Evolutionary conservation across 2,113 vertebrate species (phyloP), one percentile per base, ranked within the genome.

Genomic region (Oryzias melastigma): DNA sequence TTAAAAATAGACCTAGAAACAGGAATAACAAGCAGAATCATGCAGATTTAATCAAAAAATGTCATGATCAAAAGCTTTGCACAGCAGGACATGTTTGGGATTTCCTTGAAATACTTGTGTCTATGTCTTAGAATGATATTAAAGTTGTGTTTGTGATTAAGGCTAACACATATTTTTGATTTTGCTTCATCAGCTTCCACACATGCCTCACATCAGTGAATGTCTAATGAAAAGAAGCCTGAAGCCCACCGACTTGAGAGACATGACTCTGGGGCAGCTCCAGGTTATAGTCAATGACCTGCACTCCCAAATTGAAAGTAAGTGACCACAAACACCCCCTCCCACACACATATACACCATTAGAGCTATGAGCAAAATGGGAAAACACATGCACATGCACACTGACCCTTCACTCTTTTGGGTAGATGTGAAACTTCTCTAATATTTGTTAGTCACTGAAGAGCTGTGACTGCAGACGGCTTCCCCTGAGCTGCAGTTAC

Each of bases 211-310:
- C 76, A 99, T 99, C 85, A 98, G 94, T 14, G 97, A 99, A 85
- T 98, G 96, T 91, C 89, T 99, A 85, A 99, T 99, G 97, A 99
- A 98, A 80, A 94, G 97, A 70, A 99, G 93, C 68, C 82, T 99
- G 70, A 99, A 98, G 79, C 95, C 95, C 67, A 87, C 95, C 2
- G 97, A 99, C 83, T 82, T 99, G 76, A 90, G 96, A 86, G 97
- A 95, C 82, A 99, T 99, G 97, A 98, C 95, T 2, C 83, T 97
- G 1, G 97, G 97, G 58, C 97, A 99, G 87, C 95, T 99, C 10
- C 96, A 98, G 77, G 97, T 99, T 85, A 99, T 99, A 55, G 97
- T 98, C 86, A 98, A 98, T 5, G 97, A 99, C 81, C 94, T 99
- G 49, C 97, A 99, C 87, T 99, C 97, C 73, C 97, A 99, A 89